Percentiles rank a stretch among this genome's conserved stretches.
Evolutionary conservation across 2,888 invertebrate species (phyloP).

Genomic region (Dryococelus australis): DNA sequence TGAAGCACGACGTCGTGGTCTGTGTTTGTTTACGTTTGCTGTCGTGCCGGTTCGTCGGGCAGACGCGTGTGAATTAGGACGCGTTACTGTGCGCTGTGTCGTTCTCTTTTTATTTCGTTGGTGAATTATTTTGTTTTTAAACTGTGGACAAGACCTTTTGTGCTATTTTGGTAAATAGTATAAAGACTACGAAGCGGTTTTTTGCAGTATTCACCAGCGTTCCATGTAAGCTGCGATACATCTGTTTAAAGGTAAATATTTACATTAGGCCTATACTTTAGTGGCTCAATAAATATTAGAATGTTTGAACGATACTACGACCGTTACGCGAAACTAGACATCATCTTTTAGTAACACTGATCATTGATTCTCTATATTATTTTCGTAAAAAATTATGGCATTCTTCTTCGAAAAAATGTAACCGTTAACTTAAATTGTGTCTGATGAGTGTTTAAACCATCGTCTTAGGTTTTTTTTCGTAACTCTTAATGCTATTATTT

Average conservation of each 20-base stretch:
- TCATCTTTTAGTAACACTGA: no score
- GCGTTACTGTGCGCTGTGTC: not conserved
- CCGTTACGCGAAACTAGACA: no score
- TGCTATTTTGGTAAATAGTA: not conserved
- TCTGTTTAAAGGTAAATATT: not conserved
- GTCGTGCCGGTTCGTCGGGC: not conserved
- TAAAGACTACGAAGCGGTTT: not conserved
- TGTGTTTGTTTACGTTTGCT: slow-evolving; percentile 1
- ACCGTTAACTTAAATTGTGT: no score
- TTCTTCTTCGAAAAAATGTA: no score
- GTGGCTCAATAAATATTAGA: no score
- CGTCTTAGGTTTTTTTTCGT: no score
- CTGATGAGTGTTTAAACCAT: no score
- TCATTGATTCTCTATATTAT: no score
- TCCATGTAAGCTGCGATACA: not conserved
- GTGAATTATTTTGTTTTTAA: not conserved
- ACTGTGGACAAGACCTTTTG: not conserved
- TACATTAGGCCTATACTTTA: no score
- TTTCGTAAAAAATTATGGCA: no score
- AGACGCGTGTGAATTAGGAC: not conserved
- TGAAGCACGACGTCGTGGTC: not conserved
- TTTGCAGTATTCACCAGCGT: not conserved
- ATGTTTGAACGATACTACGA: no score
- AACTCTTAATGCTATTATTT: no score
- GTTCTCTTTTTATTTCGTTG: not conserved